These are phyloP conservation scores for Apis cerana DNA, from an alignment of 1,140 invertebrate genomes.

Conservation along the genomic window DNA sequence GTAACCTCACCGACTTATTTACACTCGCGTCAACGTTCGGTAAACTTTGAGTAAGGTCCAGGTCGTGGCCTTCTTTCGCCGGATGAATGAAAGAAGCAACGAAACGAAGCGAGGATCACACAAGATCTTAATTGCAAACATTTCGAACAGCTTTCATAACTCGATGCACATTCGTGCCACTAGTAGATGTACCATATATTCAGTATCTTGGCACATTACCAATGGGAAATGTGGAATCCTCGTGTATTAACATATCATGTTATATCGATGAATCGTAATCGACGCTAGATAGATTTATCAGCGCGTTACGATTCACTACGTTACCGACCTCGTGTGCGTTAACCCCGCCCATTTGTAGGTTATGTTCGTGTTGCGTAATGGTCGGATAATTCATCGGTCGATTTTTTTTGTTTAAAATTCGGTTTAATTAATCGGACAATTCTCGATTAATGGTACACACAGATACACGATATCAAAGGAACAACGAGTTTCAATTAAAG, in stretches of 20 bases:
- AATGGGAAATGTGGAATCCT: slow-evolving; percentile 34
- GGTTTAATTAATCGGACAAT: no score
- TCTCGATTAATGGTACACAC: neutral
- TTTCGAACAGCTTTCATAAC: slow-evolving; percentile 13
- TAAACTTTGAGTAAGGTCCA: slow-evolving; percentile 40
- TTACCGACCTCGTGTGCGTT: no score
- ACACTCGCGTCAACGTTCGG: neutral
- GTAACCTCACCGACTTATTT: neutral
- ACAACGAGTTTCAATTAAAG: neutral
- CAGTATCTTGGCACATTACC: slow-evolving; percentile 33
- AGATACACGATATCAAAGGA: neutral
- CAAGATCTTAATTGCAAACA: slow-evolving; percentile 29
- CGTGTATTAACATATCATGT: slow-evolving; percentile 37
- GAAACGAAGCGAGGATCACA: neutral
- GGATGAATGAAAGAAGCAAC: slow-evolving; percentile 22
- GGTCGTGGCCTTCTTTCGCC: slow-evolving; percentile 20
- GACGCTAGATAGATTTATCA: slow-evolving; percentile 33
- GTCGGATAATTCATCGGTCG: no score
- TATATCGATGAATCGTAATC: slow-evolving; percentile 40
- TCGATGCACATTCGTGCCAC: neutral
- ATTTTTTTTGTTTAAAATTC: no score
- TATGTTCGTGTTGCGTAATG: neutral
- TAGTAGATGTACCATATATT: neutral
- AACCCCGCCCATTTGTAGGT: no score
- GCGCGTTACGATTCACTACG: slow-evolving; percentile 3